These are phyloP conservation scores for Crypturellus tataupa DNA, from an alignment of 2,797 vertebrate genomes.

Conservation along the genomic window DNA sequence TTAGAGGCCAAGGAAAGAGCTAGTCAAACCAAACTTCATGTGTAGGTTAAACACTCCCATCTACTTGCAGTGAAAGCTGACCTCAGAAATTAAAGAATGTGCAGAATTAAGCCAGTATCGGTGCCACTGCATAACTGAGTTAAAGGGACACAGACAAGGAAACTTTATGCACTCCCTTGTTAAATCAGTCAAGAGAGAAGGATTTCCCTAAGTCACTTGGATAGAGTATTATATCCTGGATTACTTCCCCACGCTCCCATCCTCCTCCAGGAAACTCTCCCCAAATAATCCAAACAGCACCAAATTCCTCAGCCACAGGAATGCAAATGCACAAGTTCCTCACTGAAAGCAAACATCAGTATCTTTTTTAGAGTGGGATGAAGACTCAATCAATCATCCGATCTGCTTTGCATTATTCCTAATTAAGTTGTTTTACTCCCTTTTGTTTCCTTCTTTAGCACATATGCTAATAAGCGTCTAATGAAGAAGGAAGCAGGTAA, in stretches of 20 bases:
- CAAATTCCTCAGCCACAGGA: not conserved
- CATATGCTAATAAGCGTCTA: not conserved
- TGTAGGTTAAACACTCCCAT: not conserved
- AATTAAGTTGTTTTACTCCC: not conserved
- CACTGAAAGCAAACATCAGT: not conserved
- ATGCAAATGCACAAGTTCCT: not conserved
- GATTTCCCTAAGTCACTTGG: not conserved
- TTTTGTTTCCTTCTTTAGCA: slow-evolving; percentile 34
- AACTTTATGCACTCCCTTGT: not conserved
- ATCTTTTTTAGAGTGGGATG: not conserved
- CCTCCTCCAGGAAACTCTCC: rapidly evolving
- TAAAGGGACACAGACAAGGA: not conserved
- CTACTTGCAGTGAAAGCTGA: not conserved
- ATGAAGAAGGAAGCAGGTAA: not conserved
- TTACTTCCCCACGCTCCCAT: not conserved
- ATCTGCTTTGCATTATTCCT: not conserved
- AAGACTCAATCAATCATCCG: slow-evolving; percentile 27
- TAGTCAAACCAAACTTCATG: not conserved
- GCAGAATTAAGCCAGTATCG: not conserved
- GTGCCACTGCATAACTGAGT: rapidly evolving
- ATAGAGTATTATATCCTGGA: not conserved
- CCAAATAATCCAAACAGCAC: not conserved
- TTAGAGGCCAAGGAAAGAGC: not conserved
- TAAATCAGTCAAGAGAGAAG: not conserved
- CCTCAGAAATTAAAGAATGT: not conserved